Conservation (phyloP, 2,113 vertebrate species). For the Heteronetta atricapilla region DNA sequence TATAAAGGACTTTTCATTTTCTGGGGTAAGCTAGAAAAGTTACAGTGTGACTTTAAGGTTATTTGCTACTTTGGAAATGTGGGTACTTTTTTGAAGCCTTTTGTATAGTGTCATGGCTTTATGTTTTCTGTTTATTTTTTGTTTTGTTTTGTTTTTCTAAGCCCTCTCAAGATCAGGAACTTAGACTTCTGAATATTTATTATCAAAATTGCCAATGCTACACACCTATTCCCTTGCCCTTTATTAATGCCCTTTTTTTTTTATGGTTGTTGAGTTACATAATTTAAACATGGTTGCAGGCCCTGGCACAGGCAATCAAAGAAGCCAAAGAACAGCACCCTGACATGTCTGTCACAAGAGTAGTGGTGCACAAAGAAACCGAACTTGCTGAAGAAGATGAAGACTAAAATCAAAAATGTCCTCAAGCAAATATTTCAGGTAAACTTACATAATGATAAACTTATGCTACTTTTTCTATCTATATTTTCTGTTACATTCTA, state of each 20-base stretch:
- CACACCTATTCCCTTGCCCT: neutral
- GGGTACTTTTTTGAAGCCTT: neutral
- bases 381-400: constrained; percentile 91
- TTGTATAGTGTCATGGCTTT: neutral
- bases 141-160: neutral
- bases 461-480: neutral
- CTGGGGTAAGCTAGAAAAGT: neutral
- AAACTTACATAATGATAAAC: neutral
- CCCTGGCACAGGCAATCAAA: constrained; percentile 97
- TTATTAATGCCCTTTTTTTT: neutral
- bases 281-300: constrained; percentile 75
- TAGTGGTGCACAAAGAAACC: constrained; percentile 98
- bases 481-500: neutral
- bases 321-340: constrained; percentile 99
- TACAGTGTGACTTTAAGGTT: neutral
- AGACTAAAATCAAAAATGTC: constrained; percentile 69
- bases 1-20: neutral
- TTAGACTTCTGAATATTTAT: neutral
- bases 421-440: neutral
- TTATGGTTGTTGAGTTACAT: neutral
- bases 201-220: neutral
- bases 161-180: neutral
- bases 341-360: constrained; percentile 98
- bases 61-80: neutral
- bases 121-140: neutral